Conservation (phyloP, 2,113 vertebrate genomes). For the Urocynchramus pylzowi region DNA sequence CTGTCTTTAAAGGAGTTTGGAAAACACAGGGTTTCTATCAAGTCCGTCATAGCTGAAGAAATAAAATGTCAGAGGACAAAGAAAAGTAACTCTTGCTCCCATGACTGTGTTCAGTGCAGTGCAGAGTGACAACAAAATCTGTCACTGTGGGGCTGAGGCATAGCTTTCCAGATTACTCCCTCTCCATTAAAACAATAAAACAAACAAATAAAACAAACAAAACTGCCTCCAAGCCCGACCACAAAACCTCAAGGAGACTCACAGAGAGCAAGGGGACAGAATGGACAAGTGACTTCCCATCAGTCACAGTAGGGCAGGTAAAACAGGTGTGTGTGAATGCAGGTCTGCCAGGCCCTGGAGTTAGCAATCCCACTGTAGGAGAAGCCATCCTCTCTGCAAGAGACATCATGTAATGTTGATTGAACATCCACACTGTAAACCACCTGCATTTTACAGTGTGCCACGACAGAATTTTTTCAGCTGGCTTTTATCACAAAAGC, state of each 20-base stretch:
- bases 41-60: neutral
- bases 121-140: neutral
- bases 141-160: neutral
- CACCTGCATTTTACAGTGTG: neutral
- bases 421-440: neutral
- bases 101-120: rapidly evolving
- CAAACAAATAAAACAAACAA: neutral
- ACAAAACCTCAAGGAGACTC: neutral
- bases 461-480: neutral
- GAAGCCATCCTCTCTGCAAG: neutral
- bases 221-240: rapidly evolving
- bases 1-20: neutral
- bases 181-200: neutral
- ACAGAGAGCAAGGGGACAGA: neutral
- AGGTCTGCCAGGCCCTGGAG: neutral
- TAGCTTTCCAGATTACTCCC: neutral
- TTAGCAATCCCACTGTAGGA: neutral
- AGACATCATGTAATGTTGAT: neutral
- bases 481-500: neutral
- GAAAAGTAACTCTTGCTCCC: neutral
- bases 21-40: neutral
- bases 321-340: neutral
- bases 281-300: neutral
- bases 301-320: neutral
- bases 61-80: neutral